These are phyloP conservation scores for Teleiodes luculella DNA, from an alignment of 2,888 invertebrate species.

Conservation along the genomic window DNA sequence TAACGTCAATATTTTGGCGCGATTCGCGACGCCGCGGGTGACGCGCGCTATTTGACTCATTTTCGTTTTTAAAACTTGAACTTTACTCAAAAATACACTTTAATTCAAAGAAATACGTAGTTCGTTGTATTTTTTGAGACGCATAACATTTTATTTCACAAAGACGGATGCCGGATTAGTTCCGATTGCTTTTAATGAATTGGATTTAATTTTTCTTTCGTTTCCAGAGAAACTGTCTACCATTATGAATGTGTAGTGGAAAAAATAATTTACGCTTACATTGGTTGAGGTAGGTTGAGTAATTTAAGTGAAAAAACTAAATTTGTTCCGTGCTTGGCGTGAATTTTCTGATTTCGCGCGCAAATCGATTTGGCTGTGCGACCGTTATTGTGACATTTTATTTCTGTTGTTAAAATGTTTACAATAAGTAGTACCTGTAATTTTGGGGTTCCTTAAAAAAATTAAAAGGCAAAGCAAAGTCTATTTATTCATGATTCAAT, in stretches of 20 bases:
- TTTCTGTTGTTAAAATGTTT: constrained; percentile 16
- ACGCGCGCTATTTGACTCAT: constrained; percentile 2
- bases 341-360: constrained; percentile 42
- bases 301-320: constrained; percentile 10
- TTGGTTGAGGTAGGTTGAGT: background rate
- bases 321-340: constrained; percentile 35
- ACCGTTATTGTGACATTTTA: constrained; percentile 30
- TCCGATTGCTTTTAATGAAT: constrained; percentile 57
- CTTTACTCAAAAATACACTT: constrained; percentile 10
- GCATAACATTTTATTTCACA: constrained; percentile 19
- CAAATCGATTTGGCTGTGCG: constrained; percentile 63
- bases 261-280: background rate
- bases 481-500: background rate
- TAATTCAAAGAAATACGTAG: constrained; percentile 24
- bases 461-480: too few relatives aligned
- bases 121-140: constrained; percentile 9
- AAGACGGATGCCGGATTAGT: constrained; percentile 50
- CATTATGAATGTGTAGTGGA: background rate
- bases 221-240: constrained; percentile 46
- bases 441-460: background rate
- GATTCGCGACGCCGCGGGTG: constrained; percentile 69
- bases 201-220: constrained; percentile 47
- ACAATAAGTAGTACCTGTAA: constrained; percentile 7
- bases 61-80: constrained; percentile 16
- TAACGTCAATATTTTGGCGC: constrained; percentile 70